phyloP scores from a whole-genome alignment of 2,888 invertebrate species.

The Metellina segmentata region DNA sequence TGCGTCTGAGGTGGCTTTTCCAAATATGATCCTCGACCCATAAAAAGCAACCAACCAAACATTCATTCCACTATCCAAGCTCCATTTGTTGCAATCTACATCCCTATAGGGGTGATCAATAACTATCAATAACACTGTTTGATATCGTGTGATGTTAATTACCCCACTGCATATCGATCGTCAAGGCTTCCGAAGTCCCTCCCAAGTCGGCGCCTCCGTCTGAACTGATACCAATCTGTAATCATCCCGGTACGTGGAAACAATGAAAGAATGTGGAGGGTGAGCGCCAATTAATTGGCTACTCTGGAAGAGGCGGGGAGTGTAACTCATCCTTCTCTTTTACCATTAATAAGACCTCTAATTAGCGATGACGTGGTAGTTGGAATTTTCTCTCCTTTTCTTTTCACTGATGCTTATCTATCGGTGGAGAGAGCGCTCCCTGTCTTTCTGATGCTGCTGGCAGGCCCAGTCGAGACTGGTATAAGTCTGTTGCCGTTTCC shows the following conservation, averaged over 20 bases:
- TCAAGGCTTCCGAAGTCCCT: too few species aligned
- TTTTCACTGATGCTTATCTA: constrained; percentile 56
- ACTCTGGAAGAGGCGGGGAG: background rate
- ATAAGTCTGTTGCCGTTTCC: background rate
- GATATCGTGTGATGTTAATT: too few species aligned
- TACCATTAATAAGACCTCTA: constrained; percentile 67
- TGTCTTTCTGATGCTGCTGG: background rate
- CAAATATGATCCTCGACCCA: too few species aligned
- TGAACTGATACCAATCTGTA: too few species aligned
- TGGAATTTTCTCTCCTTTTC: constrained; percentile 20
- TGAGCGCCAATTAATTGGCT: constrained; percentile 43
- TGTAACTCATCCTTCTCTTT: constrained; percentile 18
- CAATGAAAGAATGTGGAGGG: constrained; percentile 1
- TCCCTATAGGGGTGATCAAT: too few species aligned
- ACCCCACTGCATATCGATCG: too few species aligned
- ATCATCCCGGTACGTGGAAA: background rate
- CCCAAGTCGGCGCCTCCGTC: too few species aligned
- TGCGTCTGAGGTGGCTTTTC: too few species aligned
- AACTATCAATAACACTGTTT: too few species aligned
- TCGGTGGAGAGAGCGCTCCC: background rate
- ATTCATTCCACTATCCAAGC: too few species aligned
- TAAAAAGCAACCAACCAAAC: too few species aligned
- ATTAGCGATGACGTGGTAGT: constrained; percentile 67
- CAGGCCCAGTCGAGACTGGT: background rate
- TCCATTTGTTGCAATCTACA: too few species aligned